These are phyloP conservation scores for Whitmania pigra DNA, from an alignment of 1,140 invertebrate genomes.

Conservation along the genomic window DNA sequence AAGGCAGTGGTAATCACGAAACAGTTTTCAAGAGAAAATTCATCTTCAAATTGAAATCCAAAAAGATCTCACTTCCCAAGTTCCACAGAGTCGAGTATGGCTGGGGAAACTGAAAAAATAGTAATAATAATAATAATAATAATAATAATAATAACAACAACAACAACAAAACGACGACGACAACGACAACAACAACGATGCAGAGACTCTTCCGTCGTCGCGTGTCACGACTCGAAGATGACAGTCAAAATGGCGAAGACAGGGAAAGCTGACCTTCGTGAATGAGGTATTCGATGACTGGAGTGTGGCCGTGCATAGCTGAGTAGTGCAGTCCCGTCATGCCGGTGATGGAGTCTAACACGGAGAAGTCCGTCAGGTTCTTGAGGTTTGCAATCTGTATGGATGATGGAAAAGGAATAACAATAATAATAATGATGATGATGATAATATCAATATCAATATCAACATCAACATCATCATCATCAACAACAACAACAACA, in stretches of 20 bases:
- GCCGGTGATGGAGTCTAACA: slow-evolving; percentile 58
- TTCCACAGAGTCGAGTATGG: slow-evolving; percentile 72
- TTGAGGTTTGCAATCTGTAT: background rate
- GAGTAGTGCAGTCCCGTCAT: slow-evolving; percentile 80
- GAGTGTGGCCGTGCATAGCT: slow-evolving; percentile 69
- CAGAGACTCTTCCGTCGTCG: too few relatives aligned
- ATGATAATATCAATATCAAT: background rate
- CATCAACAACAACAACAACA: too few relatives aligned
- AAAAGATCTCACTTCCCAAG: slow-evolving; percentile 60
- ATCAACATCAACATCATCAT: too few relatives aligned
- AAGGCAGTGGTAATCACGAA: too few relatives aligned
- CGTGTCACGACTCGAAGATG: background rate
- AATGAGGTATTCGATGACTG: slow-evolving; percentile 76
- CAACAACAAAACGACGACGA: slow-evolving; percentile 23
- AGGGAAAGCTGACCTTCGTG: slow-evolving; percentile 50
- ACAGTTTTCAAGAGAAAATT: background rate
- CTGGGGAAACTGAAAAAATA: slow-evolving; percentile 54
- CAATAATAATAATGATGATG: background rate
- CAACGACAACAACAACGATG: too few relatives aligned
- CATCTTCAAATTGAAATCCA: background rate
- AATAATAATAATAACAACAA: too few relatives aligned
- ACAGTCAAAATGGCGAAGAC: background rate
- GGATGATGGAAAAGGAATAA: background rate
- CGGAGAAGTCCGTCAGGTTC: slow-evolving; percentile 14
- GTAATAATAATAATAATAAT: too few relatives aligned